Evolutionary conservation across 2,797 vertebrate genomes (phyloP).

Genomic region (Emys orbicularis): DNA sequence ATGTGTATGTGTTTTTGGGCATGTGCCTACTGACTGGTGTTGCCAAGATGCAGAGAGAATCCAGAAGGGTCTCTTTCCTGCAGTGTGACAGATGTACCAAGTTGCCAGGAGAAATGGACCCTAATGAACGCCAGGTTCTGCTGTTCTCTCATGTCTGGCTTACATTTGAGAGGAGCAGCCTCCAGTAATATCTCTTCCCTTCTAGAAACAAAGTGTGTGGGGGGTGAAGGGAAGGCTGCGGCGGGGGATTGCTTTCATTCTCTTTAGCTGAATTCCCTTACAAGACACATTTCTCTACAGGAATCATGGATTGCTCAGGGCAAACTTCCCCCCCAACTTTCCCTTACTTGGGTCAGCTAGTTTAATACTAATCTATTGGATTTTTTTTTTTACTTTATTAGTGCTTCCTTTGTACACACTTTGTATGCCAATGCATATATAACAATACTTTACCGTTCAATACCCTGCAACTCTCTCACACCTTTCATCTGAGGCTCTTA

Average conservation of each 20-base stretch:
- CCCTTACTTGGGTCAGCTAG: not conserved
- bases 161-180: not conserved
- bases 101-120: not conserved
- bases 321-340: not conserved
- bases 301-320: not conserved
- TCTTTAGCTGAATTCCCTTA: not conserved
- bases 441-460: not conserved
- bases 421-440: not conserved
- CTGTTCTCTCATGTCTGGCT: not conserved
- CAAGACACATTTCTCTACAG: not conserved
- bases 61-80: slow-evolving; percentile 20
- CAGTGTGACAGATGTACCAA: not conserved
- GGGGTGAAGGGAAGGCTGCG: not conserved
- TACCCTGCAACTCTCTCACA: slow-evolving; percentile 21
- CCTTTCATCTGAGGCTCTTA: slow-evolving; percentile 39
- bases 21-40: slow-evolving; percentile 6
- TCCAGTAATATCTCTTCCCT: not conserved
- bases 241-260: not conserved
- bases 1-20: slow-evolving; percentile 10
- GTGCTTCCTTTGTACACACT: not conserved
- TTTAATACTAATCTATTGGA: not conserved
- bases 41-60: slow-evolving; percentile 21
- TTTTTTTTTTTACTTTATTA: not conserved
- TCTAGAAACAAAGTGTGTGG: not conserved
- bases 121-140: not conserved